phyloP scores from a whole-genome alignment of 2,797 vertebrate genomes.

The Pygocentrus nattereri region DNA sequence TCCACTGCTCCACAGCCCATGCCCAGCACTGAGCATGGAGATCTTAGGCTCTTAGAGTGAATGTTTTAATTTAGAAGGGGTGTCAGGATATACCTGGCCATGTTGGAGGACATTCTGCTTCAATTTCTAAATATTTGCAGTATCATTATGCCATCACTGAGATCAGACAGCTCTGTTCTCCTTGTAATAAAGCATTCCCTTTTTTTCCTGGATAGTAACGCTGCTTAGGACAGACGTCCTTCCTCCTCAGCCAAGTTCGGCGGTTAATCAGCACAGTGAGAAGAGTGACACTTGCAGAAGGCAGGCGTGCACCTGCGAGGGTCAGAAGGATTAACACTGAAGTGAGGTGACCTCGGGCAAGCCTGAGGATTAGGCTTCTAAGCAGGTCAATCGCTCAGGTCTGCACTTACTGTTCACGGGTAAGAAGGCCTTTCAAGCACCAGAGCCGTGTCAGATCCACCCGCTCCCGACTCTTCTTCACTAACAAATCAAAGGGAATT shows the following conservation, averaged over 20 bases:
- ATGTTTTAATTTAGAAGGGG: background rate
- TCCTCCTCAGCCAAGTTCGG: background rate
- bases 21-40: no score
- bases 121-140: background rate
- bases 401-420: constrained; percentile 60
- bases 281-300: background rate
- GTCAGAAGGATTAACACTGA: constrained; percentile 68
- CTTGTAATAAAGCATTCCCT: background rate
- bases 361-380: constrained; percentile 75
- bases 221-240: background rate
- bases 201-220: background rate
- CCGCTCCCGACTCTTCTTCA: constrained; percentile 25
- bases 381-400: constrained; percentile 74
- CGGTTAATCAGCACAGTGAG: background rate
- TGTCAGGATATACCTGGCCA: background rate
- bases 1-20: no score
- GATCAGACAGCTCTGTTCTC: background rate
- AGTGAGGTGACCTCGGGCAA: constrained; percentile 66
- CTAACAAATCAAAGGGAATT: constrained; percentile 7
- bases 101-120: no score
- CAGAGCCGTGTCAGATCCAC: constrained; percentile 39
- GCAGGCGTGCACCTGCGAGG: constrained; percentile 44
- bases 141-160: background rate
- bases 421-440: constrained; percentile 56
- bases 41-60: no score